Conservation (phyloP, 2,113 vertebrate genomes). For the Vulpes ferrilata region DNA sequence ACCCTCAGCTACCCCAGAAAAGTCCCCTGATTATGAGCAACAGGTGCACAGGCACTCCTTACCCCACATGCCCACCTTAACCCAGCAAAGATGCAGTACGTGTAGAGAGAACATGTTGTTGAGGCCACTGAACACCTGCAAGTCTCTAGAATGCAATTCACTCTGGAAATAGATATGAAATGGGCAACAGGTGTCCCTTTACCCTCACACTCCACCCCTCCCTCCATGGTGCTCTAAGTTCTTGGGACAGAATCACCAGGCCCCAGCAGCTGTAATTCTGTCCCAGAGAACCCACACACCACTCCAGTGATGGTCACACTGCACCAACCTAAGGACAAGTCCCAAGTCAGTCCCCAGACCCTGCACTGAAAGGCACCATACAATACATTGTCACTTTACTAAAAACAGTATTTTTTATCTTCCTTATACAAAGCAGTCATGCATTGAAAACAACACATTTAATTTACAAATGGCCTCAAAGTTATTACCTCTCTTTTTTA, state of each 20-base stretch:
- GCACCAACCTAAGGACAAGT: not conserved
- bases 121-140: too few relatives aligned
- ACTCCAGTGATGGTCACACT: not conserved
- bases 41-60: too few relatives aligned
- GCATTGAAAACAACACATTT: not conserved
- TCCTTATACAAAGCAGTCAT: not conserved
- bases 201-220: too few relatives aligned
- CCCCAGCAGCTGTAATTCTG: not conserved
- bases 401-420: not conserved
- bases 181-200: not conserved
- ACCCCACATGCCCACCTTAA: accelerated
- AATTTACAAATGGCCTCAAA: not conserved
- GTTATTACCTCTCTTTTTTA: not conserved
- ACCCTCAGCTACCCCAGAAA: not conserved
- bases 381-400: not conserved
- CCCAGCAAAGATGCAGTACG: accelerated
- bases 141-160: not conserved
- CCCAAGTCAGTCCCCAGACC: not conserved
- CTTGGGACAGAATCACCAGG: not conserved
- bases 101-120: accelerated
- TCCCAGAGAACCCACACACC: not conserved
- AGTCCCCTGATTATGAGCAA: too few relatives aligned
- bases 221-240: not conserved
- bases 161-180: not conserved
- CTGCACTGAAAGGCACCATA: not conserved